Evolutionary conservation across 2,888 invertebrate genomes (phyloP).

Genomic region (Hirtodrosophila duncani): DNA sequence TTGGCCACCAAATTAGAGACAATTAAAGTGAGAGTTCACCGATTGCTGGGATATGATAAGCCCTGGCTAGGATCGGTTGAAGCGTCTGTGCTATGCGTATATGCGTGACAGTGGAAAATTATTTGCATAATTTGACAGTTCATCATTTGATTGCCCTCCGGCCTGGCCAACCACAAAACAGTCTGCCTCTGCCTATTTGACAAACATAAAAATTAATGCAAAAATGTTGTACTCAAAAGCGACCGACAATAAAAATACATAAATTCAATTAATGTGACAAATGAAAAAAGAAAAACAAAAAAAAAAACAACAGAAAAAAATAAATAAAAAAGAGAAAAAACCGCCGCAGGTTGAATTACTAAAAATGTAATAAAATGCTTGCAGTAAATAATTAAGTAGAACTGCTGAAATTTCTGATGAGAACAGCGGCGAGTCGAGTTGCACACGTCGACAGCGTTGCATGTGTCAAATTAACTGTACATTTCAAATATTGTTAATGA

Average conservation of each 20-base stretch:
- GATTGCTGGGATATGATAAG: slow-evolving; percentile 55
- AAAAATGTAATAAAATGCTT: slow-evolving; percentile 69
- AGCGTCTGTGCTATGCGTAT: slow-evolving; percentile 7
- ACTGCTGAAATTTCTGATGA: slow-evolving; percentile 25
- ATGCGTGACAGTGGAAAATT: slow-evolving; percentile 71
- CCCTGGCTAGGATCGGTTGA: slow-evolving; percentile 5
- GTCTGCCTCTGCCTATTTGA: slow-evolving; percentile 41
- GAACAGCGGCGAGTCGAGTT: slow-evolving; percentile 11
- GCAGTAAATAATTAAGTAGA: slow-evolving; percentile 62
- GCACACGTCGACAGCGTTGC: slow-evolving; percentile 37
- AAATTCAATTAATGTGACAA: slow-evolving; percentile 74
- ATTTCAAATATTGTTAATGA: too few relatives aligned
- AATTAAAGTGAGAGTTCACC: slow-evolving; percentile 62
- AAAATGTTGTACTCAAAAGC: slow-evolving; percentile 56
- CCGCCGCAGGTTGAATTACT: slow-evolving; percentile 52
- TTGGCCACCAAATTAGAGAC: slow-evolving; percentile 66
- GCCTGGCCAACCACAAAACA: slow-evolving; percentile 52
- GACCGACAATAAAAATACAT: slow-evolving; percentile 65
- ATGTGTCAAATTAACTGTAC: slow-evolving; percentile 59
- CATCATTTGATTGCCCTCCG: slow-evolving; percentile 51
- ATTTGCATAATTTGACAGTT: slow-evolving; percentile 71
- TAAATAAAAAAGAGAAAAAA: slow-evolving; percentile 10
- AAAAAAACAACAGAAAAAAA: slow-evolving; percentile 23
- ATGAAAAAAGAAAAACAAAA: slow-evolving; percentile 29
- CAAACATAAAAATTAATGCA: slow-evolving; percentile 73